These are phyloP conservation scores for Myotis pilosus DNA, from an alignment of 2,797 vertebrate genomes.

Conservation along the genomic window DNA sequence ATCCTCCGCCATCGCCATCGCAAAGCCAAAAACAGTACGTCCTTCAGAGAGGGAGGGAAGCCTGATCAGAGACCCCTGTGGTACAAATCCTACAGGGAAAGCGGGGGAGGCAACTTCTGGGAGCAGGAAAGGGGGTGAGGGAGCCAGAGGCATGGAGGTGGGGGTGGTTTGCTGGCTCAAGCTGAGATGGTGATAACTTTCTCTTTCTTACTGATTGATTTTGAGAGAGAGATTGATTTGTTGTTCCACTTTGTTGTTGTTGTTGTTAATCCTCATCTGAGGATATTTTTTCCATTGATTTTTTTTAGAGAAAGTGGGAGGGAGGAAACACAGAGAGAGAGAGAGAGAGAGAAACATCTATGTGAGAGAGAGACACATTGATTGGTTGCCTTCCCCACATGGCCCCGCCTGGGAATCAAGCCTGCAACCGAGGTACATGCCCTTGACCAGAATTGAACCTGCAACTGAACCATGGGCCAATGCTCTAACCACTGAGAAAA, in stretches of 20 bases:
- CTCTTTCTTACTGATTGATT: neutral
- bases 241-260: neutral
- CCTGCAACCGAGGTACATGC: neutral
- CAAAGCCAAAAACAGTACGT: neutral
- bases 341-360: neutral
- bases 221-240: too few relatives aligned
- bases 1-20: neutral
- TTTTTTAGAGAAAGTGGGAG: neutral
- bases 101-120: accelerated
- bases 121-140: too few relatives aligned
- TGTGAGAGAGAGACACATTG: neutral
- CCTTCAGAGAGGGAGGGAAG: too few relatives aligned
- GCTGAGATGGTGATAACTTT: neutral
- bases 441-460: too few relatives aligned
- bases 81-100: too few relatives aligned
- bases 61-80: neutral
- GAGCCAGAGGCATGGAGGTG: neutral
- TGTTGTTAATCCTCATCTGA: neutral
- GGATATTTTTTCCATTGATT: neutral
- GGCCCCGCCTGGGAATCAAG: neutral
- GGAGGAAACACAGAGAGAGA: neutral
- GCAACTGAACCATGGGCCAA: too few relatives aligned
- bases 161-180: neutral
- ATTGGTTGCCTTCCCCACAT: neutral
- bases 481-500: too few relatives aligned